phyloP scores from a whole-genome alignment of 92 coral and sea anemone genomes.

The Desmophyllum pertusum region DNA sequence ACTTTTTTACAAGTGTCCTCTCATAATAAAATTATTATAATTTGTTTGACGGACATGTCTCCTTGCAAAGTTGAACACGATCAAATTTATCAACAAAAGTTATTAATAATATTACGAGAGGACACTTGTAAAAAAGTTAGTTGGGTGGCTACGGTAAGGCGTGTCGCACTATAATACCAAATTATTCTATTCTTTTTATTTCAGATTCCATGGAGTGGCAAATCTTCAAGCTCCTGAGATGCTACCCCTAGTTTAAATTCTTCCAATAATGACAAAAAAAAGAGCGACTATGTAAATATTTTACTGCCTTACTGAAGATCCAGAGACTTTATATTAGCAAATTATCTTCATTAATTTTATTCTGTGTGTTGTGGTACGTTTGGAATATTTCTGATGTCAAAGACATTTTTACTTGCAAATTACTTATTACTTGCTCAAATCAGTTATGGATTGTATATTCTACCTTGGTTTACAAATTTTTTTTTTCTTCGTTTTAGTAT shows the following conservation, averaged over 20 bases:
- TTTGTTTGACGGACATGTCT: no score
- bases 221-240: slow-evolving; percentile 71
- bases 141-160: no score
- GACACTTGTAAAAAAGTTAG: no score
- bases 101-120: no score
- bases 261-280: neutral
- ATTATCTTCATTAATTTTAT: neutral
- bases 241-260: slow-evolving; percentile 70
- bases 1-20: no score
- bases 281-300: slow-evolving; percentile 29
- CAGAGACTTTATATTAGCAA: neutral
- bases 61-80: no score
- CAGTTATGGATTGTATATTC: neutral
- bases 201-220: slow-evolving; percentile 79
- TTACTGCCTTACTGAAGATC: slow-evolving; percentile 8
- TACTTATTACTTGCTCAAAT: neutral
- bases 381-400: slow-evolving; percentile 13
- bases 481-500: neutral
- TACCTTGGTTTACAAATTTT: neutral
- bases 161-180: no score
- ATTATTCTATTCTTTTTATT: slow-evolving; percentile 10
- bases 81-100: no score
- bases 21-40: no score
- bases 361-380: neutral
- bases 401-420: slow-evolving; percentile 11